phyloP scores from a whole-genome alignment of 1,140 invertebrate genomes.

The Paraescarpia echinospica region DNA sequence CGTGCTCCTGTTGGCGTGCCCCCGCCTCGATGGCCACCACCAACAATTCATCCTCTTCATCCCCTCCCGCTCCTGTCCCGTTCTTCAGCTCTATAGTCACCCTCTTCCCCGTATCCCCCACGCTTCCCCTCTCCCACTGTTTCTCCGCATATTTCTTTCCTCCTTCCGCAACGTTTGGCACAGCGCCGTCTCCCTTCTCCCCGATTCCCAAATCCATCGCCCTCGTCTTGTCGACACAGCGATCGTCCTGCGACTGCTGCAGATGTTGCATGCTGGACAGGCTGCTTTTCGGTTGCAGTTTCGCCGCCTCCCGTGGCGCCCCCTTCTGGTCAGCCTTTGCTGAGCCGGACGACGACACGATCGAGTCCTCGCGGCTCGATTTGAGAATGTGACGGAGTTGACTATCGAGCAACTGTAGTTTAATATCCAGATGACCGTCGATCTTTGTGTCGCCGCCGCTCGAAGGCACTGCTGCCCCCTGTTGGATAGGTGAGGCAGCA shows the following conservation, averaged over 20 bases:
- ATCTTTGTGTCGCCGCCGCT: neutral
- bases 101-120: neutral
- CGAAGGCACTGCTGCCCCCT: neutral
- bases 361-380: constrained; percentile 23
- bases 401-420: constrained; percentile 38
- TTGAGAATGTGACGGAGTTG: constrained; percentile 42
- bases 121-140: neutral
- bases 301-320: neutral
- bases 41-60: constrained; percentile 26
- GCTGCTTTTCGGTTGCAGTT: neutral
- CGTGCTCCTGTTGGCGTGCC: neutral
- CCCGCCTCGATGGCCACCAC: constrained; percentile 10
- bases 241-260: neutral
- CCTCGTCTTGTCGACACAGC: constrained; percentile 39
- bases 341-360: neutral
- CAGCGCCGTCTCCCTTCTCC: constrained; percentile 42
- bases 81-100: constrained; percentile 14
- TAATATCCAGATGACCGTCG: constrained; percentile 26
- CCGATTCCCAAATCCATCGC: constrained; percentile 44
- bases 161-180: constrained; percentile 34
- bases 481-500: neutral
- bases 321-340: neutral
- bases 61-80: constrained; percentile 25
- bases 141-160: constrained; percentile 34
- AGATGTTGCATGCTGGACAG: neutral